These are phyloP conservation scores for Ascidia mentula DNA, from an alignment of 23 tunicate genomes.

Conservation along the genomic window DNA sequence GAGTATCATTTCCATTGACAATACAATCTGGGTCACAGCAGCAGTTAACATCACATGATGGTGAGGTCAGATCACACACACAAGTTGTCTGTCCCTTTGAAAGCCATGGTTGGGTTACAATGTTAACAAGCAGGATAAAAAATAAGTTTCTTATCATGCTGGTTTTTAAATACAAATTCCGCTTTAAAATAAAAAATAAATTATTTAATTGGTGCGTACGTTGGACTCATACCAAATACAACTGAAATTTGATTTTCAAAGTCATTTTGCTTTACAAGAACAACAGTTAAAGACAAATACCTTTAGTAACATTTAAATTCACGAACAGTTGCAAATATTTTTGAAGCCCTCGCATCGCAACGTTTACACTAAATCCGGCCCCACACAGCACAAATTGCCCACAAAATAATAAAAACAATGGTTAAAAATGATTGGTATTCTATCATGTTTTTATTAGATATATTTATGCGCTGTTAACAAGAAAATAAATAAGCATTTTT, in stretches of 20 bases:
- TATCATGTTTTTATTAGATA: not conserved
- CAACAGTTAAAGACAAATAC: not conserved
- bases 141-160: no score
- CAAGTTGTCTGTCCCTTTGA: constrained; percentile 32
- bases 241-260: no score
- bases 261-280: no score
- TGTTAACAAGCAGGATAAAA: not conserved
- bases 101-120: not conserved
- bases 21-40: constrained; percentile 86
- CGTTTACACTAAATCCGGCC: not conserved
- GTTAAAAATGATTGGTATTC: not conserved
- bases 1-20: constrained; percentile 13
- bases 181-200: not conserved
- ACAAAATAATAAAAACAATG: not conserved
- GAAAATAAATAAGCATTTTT: no score
- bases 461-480: no score
- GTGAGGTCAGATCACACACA: constrained; percentile 48
- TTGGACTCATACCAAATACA: no score
- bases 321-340: not conserved
- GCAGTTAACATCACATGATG: constrained; percentile 68
- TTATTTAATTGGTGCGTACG: not conserved
- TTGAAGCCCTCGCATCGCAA: not conserved
- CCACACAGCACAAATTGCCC: not conserved
- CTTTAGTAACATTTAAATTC: no score
- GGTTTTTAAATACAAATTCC: no score